Evolutionary conservation across 37 sponge, comb jelly and placozoan genomes (phyloP), one percentile per base, ranked within the genome.

Genomic region (Geodia barretti): DNA sequence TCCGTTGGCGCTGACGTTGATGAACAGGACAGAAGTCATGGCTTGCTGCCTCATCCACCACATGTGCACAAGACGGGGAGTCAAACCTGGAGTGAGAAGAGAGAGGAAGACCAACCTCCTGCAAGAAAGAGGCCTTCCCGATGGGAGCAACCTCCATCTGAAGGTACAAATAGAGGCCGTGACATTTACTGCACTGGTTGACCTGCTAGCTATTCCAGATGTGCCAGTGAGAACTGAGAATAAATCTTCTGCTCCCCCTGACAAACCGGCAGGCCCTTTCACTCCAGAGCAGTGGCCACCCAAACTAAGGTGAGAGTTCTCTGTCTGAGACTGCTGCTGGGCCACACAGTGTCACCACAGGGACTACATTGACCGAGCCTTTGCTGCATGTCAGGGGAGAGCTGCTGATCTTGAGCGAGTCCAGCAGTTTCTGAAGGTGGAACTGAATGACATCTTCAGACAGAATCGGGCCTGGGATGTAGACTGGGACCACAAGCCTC

Each of bases 401-500:
- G 86, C 82, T 7, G 62, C 60, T 2, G 93, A 95, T 19, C 82
- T 81, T 39, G 85, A 92, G 23, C 28, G 40, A 19, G 78, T 92
- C 0, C 90, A 92, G 63, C 62, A 76, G 61, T 80, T 66, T 40
- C 78, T 95, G 38, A 82, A 84, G 26, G 72, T 60, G 0, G 73
- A 77, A 41, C 74, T 95, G 25, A 82, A 81, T 47, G 38, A 72
- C 41, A 89, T 92, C 39, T 86, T 95, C 34, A 36, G 40, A 14
- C 76, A 87, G n/a, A 75, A 79, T 30, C 61, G 62, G 60, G 85
- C 86, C 68, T 92, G 93, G 91, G 41, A 3, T 26, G 83, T 92
- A 14, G 77, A 95, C 78, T 95, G 93, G 89, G 82, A 89, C 68
- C 65, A 3, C 31, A 79, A 89, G 40, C 93, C 96, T 17, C 64